Base-by-base conservation (phyloP, 2,113 vertebrate genomes). In the Trichomycterus rosablanca region DNA sequence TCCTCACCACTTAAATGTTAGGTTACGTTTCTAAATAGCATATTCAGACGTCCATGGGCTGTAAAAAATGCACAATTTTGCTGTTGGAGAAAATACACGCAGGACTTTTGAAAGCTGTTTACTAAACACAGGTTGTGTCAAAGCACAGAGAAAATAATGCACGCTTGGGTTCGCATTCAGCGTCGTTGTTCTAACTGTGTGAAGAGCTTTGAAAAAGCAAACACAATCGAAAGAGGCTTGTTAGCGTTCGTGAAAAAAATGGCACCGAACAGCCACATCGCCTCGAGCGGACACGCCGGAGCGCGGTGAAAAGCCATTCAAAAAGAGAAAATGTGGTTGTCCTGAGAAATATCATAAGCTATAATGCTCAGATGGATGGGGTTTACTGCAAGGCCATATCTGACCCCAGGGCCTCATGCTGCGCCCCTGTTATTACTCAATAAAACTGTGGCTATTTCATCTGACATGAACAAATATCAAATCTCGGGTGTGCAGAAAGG, bases 331-430 rank as follows among this genome's bases (percentile, higher is more conserved):
- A 63, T 53, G 24, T 44, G 35, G 15, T 34, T 39, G 45, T 61
- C 34, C 28, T 61, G 15, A 28, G 45, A 61, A 51, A 51, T 18
- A 30, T 42, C 35, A 51, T 18, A 51, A 40, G 4, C 7, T 19
- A 11, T 51, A 20, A 40, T 12, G 14, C n/a, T 37, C 7, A 28
- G 34, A 40, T 51, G 46, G 35, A 51, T 30, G 2, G 46, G 40
- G 59, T 51, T 42, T 40, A 62, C 16, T 62, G 32, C 34, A 45
- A 35, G 50, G 49, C 19, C 30, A 10, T 44, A 55, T 37, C 28
- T 55, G 50, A 63, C 40, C 40, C 15, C 10, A 24, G 20, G 50
- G 43, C 15, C 15, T n/a, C 22, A 24, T 19, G 19, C 20, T 18
- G 39, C 26, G 28, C 28, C 37, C 9, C 9, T 44, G 50, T 54